A percentile compares a stretch with the other conserved stretches of the same genome.
Conservation (phyloP, 2,113 vertebrate genomes). For the Carettochelys insculpta region DNA sequence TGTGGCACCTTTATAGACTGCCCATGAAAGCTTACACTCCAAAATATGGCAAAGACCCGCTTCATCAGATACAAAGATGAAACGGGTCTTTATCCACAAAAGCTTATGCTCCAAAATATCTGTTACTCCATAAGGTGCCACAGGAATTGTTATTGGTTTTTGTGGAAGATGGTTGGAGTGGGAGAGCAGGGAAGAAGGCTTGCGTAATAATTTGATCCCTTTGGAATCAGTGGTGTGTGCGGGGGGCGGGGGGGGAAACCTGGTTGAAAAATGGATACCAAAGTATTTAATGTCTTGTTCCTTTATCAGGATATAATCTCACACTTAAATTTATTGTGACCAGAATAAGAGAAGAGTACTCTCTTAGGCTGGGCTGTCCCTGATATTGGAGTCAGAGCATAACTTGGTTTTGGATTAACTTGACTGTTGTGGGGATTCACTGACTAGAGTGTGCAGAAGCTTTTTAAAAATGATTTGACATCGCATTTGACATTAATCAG, state of each 20-base stretch:
- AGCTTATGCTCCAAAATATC: no score
- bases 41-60: no score
- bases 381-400: no score
- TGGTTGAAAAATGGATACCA: neutral
- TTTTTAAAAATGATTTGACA: constrained; percentile 31
- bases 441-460: constrained; percentile 12
- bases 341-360: accelerated
- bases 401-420: constrained; percentile 13
- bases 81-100: no score
- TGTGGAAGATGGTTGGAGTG: constrained; percentile 20
- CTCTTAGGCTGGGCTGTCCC: neutral
- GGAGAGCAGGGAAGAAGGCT: neutral
- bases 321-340: no score
- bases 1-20: no score
- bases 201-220: constrained; percentile 28
- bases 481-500: constrained; percentile 21
- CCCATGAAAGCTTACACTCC: no score
- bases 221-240: neutral
- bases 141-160: no score
- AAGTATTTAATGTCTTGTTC: constrained; percentile 24
- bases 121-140: no score
- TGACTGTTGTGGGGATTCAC: neutral
- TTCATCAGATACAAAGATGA: no score
- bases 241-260: no score
- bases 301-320: neutral